Conservation (phyloP, 2,113 vertebrate species). For the Sander vitreus region DNA sequence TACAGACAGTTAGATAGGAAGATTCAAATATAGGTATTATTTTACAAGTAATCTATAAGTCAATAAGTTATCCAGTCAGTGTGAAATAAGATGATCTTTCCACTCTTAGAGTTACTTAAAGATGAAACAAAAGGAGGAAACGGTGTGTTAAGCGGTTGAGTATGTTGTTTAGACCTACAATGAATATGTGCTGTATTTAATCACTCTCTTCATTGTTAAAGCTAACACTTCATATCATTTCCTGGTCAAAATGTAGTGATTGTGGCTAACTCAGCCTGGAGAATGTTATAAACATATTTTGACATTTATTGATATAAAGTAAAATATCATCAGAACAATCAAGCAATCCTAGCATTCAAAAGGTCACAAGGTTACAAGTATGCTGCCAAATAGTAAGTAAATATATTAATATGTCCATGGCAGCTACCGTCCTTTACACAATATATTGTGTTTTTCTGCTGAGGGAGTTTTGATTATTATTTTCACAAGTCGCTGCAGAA, state of each 20-base stretch:
- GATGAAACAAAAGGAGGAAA: not conserved
- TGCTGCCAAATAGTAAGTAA: not conserved
- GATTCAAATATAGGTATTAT: too few relatives aligned
- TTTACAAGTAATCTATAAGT: too few relatives aligned
- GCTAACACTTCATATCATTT: not conserved
- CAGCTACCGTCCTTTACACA: not conserved
- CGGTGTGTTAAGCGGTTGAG: not conserved
- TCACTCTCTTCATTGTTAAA: not conserved
- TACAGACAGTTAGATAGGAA: too few relatives aligned
- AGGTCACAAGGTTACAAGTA: not conserved
- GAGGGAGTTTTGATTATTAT: constrained; percentile 4
- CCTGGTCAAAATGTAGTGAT: not conserved
- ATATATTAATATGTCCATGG: too few relatives aligned
- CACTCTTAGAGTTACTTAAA: not conserved
- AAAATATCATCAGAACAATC: not conserved
- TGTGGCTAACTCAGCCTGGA: not conserved
- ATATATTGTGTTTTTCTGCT: not conserved
- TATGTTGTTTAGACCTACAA: not conserved
- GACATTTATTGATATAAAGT: not conserved
- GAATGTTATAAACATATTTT: not conserved
- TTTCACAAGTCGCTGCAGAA: not conserved
- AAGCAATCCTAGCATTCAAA: not conserved
- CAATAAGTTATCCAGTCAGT: too few relatives aligned
- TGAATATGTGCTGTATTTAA: not conserved
- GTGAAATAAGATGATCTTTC: not conserved